phyloP scores from a whole-genome alignment of 2,797 vertebrate species.

The Pseudopleuronectes americanus region DNA sequence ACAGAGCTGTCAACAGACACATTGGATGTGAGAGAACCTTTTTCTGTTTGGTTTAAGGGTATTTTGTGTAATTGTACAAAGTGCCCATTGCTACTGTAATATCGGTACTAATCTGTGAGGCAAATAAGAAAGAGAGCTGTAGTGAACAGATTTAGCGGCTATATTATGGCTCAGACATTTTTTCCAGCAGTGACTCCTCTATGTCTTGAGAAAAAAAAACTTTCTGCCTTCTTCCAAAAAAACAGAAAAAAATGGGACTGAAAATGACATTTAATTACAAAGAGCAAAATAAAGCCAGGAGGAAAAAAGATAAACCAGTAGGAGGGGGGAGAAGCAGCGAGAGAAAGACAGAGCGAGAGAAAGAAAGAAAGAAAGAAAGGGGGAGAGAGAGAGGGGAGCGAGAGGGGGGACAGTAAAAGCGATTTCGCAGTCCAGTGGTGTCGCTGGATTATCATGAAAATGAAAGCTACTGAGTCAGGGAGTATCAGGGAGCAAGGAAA shows the following conservation, averaged over 20 bases:
- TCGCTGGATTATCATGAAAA: constrained; percentile 87
- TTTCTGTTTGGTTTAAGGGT: background rate
- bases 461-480: constrained; percentile 85
- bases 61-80: background rate
- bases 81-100: background rate
- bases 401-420: constrained; percentile 69
- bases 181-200: constrained; percentile 42
- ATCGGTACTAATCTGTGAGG: background rate
- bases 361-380: constrained; percentile 30
- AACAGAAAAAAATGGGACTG: constrained; percentile 59
- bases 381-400: constrained; percentile 6
- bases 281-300: constrained; percentile 84
- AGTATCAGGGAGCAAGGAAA: constrained; percentile 84
- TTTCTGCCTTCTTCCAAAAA: constrained; percentile 27
- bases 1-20: constrained; percentile 1
- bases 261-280: constrained; percentile 88
- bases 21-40: background rate
- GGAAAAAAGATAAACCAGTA: constrained; percentile 83
- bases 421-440: constrained; percentile 86
- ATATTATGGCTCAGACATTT: constrained; percentile 28
- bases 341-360: constrained; percentile 24
- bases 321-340: constrained; percentile 30
- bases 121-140: constrained; percentile 18
- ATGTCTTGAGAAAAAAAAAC: constrained; percentile 50
- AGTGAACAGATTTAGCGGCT: constrained; percentile 13